phyloP scores from a whole-genome alignment of 2,888 invertebrate genomes.

The Adela reaumurella region DNA sequence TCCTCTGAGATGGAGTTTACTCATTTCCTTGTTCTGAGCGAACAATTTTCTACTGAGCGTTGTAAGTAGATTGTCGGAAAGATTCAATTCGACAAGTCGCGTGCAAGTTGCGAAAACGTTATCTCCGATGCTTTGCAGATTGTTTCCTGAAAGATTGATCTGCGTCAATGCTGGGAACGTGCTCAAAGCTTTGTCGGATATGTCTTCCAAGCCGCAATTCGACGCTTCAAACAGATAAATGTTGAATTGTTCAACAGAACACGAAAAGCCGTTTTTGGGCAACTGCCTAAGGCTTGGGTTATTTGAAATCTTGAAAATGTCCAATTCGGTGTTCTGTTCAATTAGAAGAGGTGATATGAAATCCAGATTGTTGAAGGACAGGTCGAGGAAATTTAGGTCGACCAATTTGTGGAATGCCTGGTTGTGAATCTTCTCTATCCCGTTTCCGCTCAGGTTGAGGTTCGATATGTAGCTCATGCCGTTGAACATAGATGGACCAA shows the following conservation, averaged over 20 bases:
- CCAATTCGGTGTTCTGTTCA: conserved; percentile 64
- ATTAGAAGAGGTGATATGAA: conserved; percentile 66
- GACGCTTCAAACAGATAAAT: conserved; percentile 70
- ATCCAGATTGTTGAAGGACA: conserved; percentile 69
- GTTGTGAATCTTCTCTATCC: conserved; percentile 63
- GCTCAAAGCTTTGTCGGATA: conserved; percentile 62
- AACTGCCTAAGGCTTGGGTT: conserved; percentile 65
- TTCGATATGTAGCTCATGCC: conserved; percentile 62
- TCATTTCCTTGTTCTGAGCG: conserved; percentile 62
- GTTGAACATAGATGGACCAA: conserved; percentile 64
- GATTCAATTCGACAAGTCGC: conserved; percentile 65
- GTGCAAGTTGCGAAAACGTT: conserved; percentile 52
- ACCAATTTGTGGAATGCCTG: conserved; percentile 65
- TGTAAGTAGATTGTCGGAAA: conserved; percentile 66
- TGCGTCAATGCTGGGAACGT: conserved; percentile 68
- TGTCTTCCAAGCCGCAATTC: conserved; percentile 64
- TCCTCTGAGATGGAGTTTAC: conserved; percentile 65
- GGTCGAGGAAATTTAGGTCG: conserved; percentile 66
- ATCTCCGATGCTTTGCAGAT: conserved; percentile 51
- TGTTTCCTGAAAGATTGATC: conserved; percentile 66
- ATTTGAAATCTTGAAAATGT: conserved; percentile 67
- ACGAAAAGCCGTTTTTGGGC: conserved; percentile 64
- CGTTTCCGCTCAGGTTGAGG: conserved; percentile 67
- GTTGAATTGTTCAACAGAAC: conserved; percentile 57
- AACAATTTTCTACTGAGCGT: conserved; percentile 62